Evolutionary conservation across 1,140 invertebrate genomes (phyloP).

Genomic region (Hylaeus anthracinus): DNA sequence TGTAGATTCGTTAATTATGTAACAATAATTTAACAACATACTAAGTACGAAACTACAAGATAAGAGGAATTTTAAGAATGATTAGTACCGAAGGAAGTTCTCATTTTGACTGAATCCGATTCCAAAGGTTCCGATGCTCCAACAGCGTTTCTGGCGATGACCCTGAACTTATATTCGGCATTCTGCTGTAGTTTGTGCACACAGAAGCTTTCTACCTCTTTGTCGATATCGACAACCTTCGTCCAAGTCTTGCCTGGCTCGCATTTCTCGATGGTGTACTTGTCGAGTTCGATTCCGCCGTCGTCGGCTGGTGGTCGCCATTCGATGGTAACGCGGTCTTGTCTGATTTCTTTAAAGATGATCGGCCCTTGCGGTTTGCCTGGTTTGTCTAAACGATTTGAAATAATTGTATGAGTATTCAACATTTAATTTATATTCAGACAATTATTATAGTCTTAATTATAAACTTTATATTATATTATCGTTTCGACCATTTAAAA

Average conservation of each 20-base stretch:
- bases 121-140: conserved; percentile 89
- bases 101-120: conserved; percentile 86
- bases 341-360: conserved; percentile 87
- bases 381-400: conserved; percentile 86
- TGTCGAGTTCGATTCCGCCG: conserved; percentile 89
- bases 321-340: conserved; percentile 87
- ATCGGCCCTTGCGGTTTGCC: conserved; percentile 90
- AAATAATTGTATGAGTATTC: neutral
- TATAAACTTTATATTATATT: no score
- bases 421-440: neutral
- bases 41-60: neutral
- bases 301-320: conserved; percentile 92
- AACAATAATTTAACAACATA: neutral
- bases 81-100: conserved; percentile 82
- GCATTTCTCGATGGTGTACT: conserved; percentile 91
- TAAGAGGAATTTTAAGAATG: neutral
- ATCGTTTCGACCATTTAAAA: no score
- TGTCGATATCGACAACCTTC: conserved; percentile 89
- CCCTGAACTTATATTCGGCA: conserved; percentile 91
- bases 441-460: no score
- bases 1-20: neutral
- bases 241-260: conserved; percentile 87
- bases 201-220: conserved; percentile 86
- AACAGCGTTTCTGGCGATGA: conserved; percentile 90
- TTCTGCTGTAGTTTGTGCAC: conserved; percentile 90